Evolutionary conservation across 2,113 vertebrate genomes (phyloP), one percentile per base, ranked within the genome.

Genomic region (Eretmochelys imbricata): DNA sequence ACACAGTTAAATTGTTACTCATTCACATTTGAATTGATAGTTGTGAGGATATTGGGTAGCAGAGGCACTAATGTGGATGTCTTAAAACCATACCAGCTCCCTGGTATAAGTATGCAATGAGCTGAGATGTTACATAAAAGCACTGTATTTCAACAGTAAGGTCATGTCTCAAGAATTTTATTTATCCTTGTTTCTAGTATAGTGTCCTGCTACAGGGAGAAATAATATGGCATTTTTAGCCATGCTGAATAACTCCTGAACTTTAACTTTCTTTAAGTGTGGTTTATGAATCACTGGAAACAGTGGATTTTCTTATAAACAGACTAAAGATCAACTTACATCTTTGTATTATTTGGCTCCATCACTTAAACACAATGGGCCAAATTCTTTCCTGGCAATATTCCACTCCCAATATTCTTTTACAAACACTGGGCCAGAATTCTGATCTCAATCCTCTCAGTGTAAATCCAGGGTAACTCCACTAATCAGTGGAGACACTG

Each of bases 161-260:
- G 62, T 76, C 86, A 53, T n/a, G 48, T 81, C 27, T 89, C 48
- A 92, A 91, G 88, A 86, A 81, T 82, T 95, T 94, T 94, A 80
- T 91, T 90, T 1, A 1, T 80, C 46, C 57, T 85, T 19, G 51
- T 96, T 96, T 94, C 87, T 87, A 49, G 85, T 89, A 87, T 93
- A 87, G 93, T 79, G 59, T 85, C 82, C 80, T 94, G 94, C 96
- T 83, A 80, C 69, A 85, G 59, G 42, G 92, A 91, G 84, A 96
- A 94, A 89, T 89, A 85, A 42, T 62, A 35, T 84, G 55, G 46
- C 10, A 49, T 92, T 89, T 72, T 78, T 89, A 83, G 82, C 79
- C 50, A 72, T 80, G 78, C 80, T 93, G 51, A 89, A 69, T 90
- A 92, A 88, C 89, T 94, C 80, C 82, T 90, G 84, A 96, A 92